phyloP scores from a whole-genome alignment of 2,797 vertebrate species.

The Aselliscus stoliczkanus region DNA sequence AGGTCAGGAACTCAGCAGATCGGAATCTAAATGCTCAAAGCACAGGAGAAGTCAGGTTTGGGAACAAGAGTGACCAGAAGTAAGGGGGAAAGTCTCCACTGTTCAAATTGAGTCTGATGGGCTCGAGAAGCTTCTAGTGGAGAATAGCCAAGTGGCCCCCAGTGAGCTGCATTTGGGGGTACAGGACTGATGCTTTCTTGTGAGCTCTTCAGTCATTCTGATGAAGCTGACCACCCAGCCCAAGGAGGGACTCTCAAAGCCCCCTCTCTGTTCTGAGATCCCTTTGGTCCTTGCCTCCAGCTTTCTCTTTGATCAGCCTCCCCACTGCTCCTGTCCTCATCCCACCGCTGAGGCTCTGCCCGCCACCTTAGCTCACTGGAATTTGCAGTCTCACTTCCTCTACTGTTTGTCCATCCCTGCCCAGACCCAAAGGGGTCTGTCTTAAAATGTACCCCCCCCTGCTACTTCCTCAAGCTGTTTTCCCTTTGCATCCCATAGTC shows the following conservation, averaged over 20 bases:
- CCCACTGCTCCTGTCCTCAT: no score
- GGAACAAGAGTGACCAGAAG: neutral
- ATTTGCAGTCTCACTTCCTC: neutral
- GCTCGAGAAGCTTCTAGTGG: neutral
- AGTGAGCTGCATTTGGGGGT: neutral
- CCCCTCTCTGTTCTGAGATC: neutral
- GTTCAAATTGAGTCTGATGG: neutral
- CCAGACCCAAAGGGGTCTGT: neutral
- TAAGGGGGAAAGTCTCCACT: neutral
- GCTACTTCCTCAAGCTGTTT: neutral
- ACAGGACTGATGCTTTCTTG: neutral
- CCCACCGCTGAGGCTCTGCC: neutral
- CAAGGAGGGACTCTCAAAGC: neutral
- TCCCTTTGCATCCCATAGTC: neutral
- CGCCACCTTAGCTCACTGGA: neutral
- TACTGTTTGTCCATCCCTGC: neutral
- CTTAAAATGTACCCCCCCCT: neutral
- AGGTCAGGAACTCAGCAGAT: neutral
- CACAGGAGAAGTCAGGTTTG: neutral
- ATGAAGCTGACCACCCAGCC: neutral
- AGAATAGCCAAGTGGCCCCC: neutral
- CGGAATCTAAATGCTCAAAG: neutral
- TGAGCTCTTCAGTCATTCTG: neutral
- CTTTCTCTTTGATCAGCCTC: neutral
- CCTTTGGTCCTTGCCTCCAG: neutral